phyloP scores from a whole-genome alignment of 2,113 vertebrate species.

The Megalops atlanticus region DNA sequence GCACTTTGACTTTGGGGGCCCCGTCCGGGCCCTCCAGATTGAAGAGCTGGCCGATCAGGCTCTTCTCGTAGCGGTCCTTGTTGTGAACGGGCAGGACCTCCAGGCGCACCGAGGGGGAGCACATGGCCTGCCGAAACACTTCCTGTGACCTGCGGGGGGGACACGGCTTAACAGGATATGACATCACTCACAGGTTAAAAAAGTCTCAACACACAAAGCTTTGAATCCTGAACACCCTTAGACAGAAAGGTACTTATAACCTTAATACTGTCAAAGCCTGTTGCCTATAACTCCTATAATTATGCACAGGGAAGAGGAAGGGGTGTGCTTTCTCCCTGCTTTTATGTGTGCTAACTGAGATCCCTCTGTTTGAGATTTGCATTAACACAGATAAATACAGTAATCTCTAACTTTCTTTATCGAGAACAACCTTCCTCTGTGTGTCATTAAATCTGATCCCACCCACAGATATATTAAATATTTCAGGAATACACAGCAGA shows the following conservation, averaged over 20 bases:
- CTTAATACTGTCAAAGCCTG: too few species aligned
- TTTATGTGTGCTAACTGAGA: too few species aligned
- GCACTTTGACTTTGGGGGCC: slow-evolving; percentile 64
- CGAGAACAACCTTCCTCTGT: background rate
- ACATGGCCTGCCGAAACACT: slow-evolving; percentile 88
- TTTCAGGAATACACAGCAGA: too few species aligned
- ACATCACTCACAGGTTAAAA: background rate
- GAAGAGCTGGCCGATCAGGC: slow-evolving; percentile 80
- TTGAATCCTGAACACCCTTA: too few species aligned
- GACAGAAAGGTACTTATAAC: too few species aligned
- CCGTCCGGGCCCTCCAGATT: slow-evolving; percentile 56
- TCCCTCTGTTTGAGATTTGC: too few species aligned
- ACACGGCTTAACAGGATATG: background rate
- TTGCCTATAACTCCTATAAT: too few species aligned
- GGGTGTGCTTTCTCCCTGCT: too few species aligned
- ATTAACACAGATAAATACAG: background rate
- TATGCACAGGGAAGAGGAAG: too few species aligned
- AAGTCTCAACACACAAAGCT: too few species aligned
- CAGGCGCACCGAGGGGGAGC: slow-evolving; percentile 65
- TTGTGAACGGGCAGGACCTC: slow-evolving; percentile 75
- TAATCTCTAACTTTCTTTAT: background rate
- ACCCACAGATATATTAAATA: background rate
- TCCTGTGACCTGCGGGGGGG: slow-evolving; percentile 81
- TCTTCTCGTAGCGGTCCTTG: slow-evolving; percentile 86
- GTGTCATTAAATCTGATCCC: background rate